Conservation (phyloP, 2,113 vertebrate genomes). For the Carassius auratus region DNA sequence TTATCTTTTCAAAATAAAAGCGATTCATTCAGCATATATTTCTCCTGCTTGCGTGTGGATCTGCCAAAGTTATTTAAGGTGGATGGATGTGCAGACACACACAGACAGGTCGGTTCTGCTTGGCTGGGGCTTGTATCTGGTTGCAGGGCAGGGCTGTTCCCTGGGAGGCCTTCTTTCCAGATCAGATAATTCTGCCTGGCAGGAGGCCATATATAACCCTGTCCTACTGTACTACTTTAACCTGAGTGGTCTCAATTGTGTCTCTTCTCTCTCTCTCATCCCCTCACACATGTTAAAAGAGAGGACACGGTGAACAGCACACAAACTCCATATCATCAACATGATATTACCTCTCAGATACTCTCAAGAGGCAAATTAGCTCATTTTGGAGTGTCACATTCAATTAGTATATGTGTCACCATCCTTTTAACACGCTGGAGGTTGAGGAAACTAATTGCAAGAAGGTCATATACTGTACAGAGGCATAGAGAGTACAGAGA, state of each 20-base stretch:
- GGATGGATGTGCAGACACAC: constrained; percentile 29
- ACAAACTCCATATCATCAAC: neutral
- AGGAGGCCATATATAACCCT: neutral
- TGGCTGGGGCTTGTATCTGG: constrained; percentile 19
- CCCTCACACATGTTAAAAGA: neutral
- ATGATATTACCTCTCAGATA: constrained; percentile 2
- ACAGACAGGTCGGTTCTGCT: constrained; percentile 36
- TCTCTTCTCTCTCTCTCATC: neutral
- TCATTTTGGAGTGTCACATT: constrained; percentile 46
- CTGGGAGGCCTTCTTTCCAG: constrained; percentile 12
- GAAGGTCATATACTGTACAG: neutral
- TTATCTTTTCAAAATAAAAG: neutral
- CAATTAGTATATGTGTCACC: constrained; percentile 40
- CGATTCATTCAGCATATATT: neutral
- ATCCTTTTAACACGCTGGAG: constrained; percentile 14
- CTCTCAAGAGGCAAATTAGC: constrained; percentile 21
- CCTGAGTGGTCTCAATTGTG: constrained; percentile 1
- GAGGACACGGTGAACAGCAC: neutral
- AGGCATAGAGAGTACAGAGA: neutral
- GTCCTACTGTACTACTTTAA: neutral
- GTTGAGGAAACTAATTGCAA: constrained; percentile 31
- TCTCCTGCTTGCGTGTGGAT: neutral
- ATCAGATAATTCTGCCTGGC: constrained; percentile 37
- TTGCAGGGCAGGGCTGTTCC: constrained; percentile 22
- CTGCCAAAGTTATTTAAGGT: constrained; percentile 15